These are phyloP conservation scores for Ornithoptera priamus DNA, from an alignment of 2,888 invertebrate species.

Conservation along the genomic window DNA sequence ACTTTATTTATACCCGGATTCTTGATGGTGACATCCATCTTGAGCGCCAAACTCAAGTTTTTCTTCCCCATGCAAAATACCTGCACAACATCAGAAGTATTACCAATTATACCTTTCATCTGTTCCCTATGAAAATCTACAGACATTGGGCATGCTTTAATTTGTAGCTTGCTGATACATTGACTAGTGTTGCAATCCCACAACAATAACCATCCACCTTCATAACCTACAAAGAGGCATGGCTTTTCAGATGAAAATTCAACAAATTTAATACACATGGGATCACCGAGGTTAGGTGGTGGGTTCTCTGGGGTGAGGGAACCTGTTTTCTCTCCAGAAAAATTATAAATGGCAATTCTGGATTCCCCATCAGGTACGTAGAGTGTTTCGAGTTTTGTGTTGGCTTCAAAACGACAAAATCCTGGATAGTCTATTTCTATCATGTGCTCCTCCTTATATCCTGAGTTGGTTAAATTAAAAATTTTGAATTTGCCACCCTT, in stretches of 20 bases:
- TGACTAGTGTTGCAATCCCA: conserved; percentile 85
- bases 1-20: conserved; percentile 87
- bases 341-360: conserved; percentile 73
- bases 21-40: conserved; percentile 83
- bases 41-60: conserved; percentile 78
- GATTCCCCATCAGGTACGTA: conserved; percentile 84
- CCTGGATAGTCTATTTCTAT: conserved; percentile 83
- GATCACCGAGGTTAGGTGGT: conserved; percentile 77
- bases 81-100: conserved; percentile 81
- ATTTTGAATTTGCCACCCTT: conserved; percentile 85
- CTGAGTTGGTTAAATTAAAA: conserved; percentile 81
- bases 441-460: conserved; percentile 79
- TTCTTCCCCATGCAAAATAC: conserved; percentile 80
- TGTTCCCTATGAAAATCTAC: conserved; percentile 84
- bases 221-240: conserved; percentile 85
- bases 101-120: conserved; percentile 84
- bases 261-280: conserved; percentile 82
- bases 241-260: conserved; percentile 72
- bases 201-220: conserved; percentile 85
- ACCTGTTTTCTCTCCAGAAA: conserved; percentile 67
- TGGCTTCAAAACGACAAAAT: conserved; percentile 84
- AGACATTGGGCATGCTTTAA: conserved; percentile 84
- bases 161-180: conserved; percentile 77
- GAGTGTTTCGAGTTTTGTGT: conserved; percentile 81
- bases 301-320: conserved; percentile 57